Evolutionary conservation across 2,113 vertebrate genomes (phyloP).

Genomic region (Bettongia penicillata): DNA sequence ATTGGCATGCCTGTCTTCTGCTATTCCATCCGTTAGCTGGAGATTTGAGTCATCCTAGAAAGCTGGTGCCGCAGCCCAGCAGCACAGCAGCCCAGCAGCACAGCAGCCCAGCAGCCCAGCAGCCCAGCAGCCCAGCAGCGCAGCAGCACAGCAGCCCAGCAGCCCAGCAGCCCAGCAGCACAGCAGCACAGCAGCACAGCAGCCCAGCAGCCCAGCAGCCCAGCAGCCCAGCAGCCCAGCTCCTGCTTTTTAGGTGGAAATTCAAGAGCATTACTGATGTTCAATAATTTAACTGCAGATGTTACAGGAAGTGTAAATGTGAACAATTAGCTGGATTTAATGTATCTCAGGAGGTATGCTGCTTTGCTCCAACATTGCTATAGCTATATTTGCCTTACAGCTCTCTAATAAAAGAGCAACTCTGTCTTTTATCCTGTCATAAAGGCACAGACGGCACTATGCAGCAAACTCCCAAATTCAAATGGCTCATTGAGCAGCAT

Average conservation of each 20-base stretch:
- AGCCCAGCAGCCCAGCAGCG: not conserved
- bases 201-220: no score
- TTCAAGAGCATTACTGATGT: conserved; percentile 55
- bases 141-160: no score
- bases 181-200: no score
- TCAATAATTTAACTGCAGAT: conserved; percentile 60
- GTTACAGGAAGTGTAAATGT: conserved; percentile 34
- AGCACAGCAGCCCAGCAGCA: not conserved
- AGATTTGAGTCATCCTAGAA: conserved; percentile 16
- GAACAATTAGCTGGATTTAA: conserved; percentile 36
- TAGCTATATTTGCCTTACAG: conserved; percentile 34
- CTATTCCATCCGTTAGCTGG: conserved; percentile 8
- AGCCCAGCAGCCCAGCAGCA: not conserved
- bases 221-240: not conserved
- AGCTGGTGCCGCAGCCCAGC: not conserved
- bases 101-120: not conserved
- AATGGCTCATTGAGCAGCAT: conserved; percentile 48
- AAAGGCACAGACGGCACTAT: conserved; percentile 11
- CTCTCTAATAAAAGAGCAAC: conserved; percentile 23
- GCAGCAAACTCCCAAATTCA: conserved; percentile 48
- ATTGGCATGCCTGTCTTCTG: not conserved
- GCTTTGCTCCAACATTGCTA: not conserved
- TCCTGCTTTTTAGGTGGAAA: conserved; percentile 29
- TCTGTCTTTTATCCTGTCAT: conserved; percentile 46
- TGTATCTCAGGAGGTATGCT: conserved; percentile 53